These are phyloP conservation scores for Lithophane socia DNA, from an alignment of 2,888 invertebrate species.

Conservation along the genomic window DNA sequence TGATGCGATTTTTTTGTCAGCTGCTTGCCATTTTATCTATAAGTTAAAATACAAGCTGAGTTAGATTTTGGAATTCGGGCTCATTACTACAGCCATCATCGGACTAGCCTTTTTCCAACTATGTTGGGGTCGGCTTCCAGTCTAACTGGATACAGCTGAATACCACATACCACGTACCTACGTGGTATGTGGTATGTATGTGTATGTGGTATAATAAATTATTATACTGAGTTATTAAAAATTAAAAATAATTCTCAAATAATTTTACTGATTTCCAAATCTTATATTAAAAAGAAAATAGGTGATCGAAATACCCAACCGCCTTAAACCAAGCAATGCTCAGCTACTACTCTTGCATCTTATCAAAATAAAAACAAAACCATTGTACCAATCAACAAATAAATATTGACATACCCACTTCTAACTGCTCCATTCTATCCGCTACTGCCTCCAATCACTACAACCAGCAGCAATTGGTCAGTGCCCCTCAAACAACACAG, in stretches of 20 bases:
- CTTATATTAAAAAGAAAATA: too few relatives aligned
- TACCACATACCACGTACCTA: too few relatives aligned
- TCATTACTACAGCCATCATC: too few relatives aligned
- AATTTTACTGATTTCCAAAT: too few relatives aligned
- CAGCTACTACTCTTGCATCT: constrained; percentile 22
- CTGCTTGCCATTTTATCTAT: background rate
- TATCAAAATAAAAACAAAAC: constrained; percentile 36
- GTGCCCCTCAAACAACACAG: constrained; percentile 49
- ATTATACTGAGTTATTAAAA: too few relatives aligned
- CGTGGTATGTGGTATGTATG: too few relatives aligned
- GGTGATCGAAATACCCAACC: background rate
- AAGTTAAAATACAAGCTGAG: background rate
- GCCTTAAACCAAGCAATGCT: background rate
- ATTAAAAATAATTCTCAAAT: too few relatives aligned
- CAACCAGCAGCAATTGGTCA: constrained; percentile 64
- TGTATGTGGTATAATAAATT: background rate
- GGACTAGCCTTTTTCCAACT: too few relatives aligned
- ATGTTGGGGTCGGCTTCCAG: too few relatives aligned
- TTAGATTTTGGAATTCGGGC: background rate
- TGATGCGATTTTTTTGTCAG: background rate
- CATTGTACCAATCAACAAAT: constrained; percentile 30
- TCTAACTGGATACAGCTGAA: too few relatives aligned
- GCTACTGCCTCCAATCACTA: constrained; percentile 59
- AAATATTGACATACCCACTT: constrained; percentile 51
- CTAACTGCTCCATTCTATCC: constrained; percentile 31